These are phyloP conservation scores for Pammene fasciana DNA, from an alignment of 2,888 invertebrate species.

Conservation along the genomic window DNA sequence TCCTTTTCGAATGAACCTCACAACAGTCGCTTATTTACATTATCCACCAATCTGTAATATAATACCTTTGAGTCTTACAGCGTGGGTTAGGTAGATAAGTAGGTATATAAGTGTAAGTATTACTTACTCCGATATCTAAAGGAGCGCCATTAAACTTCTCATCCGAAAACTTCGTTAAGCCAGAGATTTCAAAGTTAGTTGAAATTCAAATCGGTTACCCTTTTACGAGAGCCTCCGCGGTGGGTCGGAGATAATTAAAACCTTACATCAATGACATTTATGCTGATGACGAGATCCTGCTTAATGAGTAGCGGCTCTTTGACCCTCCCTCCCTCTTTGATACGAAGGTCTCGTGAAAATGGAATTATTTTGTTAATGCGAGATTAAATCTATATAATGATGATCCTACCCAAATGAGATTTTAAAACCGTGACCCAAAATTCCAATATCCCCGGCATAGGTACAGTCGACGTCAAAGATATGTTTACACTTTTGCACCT, in stretches of 20 bases:
- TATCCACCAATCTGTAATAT: background rate
- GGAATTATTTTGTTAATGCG: conserved; percentile 13
- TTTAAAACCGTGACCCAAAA: background rate
- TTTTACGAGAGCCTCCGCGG: conserved; percentile 40
- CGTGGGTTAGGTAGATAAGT: background rate
- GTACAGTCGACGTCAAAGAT: too few relatives aligned
- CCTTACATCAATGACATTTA: conserved; percentile 40
- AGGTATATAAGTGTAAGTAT: background rate
- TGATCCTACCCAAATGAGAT: background rate
- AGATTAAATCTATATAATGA: conserved; percentile 17
- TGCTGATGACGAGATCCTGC: conserved; percentile 33
- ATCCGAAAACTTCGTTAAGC: conserved; percentile 35
- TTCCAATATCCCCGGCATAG: background rate
- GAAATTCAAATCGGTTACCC: conserved; percentile 40
- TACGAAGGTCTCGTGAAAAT: conserved; percentile 7
- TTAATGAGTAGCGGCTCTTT: conserved; percentile 40
- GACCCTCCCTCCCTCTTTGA: conserved; percentile 13
- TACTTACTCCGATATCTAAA: conserved; percentile 12
- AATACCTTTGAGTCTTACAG: background rate
- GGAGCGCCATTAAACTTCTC: conserved; percentile 36
- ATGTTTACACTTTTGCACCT: too few relatives aligned
- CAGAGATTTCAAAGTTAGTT: conserved; percentile 36
- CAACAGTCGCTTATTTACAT: too few relatives aligned
- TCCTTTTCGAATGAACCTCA: too few relatives aligned
- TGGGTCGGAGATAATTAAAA: conserved; percentile 40